Evolutionary conservation across 2,797 vertebrate genomes (phyloP).

Genomic region (Pipistrellus kuhlii): DNA sequence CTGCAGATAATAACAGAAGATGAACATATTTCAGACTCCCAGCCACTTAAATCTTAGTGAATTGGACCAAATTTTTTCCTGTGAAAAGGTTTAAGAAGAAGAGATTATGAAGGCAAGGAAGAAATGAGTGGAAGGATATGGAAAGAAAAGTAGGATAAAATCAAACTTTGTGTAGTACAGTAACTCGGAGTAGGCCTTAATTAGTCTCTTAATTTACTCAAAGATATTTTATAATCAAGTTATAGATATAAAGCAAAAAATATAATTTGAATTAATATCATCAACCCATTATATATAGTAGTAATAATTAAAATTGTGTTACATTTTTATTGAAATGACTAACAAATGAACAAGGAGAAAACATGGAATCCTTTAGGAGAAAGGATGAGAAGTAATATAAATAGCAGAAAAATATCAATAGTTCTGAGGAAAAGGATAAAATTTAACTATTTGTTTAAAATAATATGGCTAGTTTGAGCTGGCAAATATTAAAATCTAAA

Average conservation of each 20-base stretch:
- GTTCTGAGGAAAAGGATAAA: constrained; percentile 12
- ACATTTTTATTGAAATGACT: neutral
- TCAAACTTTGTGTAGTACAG: neutral
- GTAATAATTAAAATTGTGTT: neutral
- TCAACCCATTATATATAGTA: neutral
- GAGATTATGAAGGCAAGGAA: neutral
- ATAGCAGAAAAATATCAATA: neutral
- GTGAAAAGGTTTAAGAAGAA: neutral
- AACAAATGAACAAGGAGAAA: neutral
- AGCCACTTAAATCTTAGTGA: constrained; percentile 21
- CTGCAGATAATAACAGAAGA: neutral
- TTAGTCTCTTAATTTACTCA: neutral
- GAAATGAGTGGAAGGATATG: neutral
- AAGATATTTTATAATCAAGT: neutral
- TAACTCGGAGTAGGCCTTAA: neutral
- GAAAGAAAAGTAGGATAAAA: constrained; percentile 9
- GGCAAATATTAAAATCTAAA: constrained; percentile 22
- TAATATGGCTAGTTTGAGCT: neutral
- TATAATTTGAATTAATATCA: neutral
- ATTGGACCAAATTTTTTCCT: neutral
- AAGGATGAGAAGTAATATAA: constrained; percentile 15
- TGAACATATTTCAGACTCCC: neutral
- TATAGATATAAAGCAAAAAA: neutral
- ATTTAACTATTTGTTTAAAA: neutral
- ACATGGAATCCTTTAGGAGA: neutral